Conservation (phyloP, 2,113 vertebrate genomes). For the Blennius ocellaris region DNA sequence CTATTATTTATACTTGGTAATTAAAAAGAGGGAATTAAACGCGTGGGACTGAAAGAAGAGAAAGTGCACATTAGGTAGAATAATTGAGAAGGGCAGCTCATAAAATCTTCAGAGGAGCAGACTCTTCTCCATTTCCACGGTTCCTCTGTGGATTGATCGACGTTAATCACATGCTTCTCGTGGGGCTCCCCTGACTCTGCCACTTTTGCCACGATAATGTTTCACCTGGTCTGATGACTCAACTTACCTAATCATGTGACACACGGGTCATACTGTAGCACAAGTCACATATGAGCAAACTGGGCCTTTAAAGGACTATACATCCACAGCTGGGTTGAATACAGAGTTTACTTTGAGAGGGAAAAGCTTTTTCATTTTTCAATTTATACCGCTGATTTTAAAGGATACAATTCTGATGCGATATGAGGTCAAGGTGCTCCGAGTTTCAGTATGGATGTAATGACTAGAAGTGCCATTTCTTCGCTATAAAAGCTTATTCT, state of each 20-base stretch:
- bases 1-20: constrained; percentile 22
- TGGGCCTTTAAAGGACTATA: not conserved
- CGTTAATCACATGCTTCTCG: constrained; percentile 31
- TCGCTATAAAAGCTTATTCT: not conserved
- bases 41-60: not conserved
- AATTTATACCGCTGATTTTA: too few relatives aligned
- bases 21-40: not conserved
- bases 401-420: not conserved
- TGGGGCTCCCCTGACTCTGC: constrained; percentile 9
- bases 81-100: constrained; percentile 25
- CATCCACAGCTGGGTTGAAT: not conserved
- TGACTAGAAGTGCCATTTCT: not conserved
- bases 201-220: constrained; percentile 37
- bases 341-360: not conserved
- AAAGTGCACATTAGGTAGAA: constrained; percentile 8
- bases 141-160: constrained; percentile 14
- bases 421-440: not conserved
- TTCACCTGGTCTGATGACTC: constrained; percentile 36
- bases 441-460: not conserved
- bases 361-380: too few relatives aligned
- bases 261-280: constrained; percentile 19
- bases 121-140: constrained; percentile 11
- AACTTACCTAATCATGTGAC: constrained; percentile 15
- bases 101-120: constrained; percentile 35
- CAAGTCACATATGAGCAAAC: constrained; percentile 10